Percentiles rank a stretch among this genome's conserved stretches.
These are phyloP conservation scores for Anguilla rostrata DNA, from an alignment of 2,113 vertebrate genomes.

Conservation along the genomic window DNA sequence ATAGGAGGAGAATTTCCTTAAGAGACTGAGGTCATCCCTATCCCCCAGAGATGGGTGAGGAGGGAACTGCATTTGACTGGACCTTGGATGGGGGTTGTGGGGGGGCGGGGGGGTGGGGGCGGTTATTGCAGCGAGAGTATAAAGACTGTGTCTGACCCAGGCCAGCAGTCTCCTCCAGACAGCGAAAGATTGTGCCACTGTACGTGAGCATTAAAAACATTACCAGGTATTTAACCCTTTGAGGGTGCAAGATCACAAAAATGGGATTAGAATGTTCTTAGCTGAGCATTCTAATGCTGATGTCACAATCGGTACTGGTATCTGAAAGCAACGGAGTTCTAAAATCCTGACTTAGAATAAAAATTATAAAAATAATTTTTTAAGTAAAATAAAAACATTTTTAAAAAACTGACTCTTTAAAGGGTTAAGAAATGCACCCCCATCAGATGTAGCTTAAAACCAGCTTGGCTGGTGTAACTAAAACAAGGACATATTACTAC, in stretches of 20 bases:
- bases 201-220: background rate
- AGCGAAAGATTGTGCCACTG: background rate
- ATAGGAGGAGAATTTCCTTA: constrained; percentile 55
- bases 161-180: constrained; percentile 9
- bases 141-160: constrained; percentile 26
- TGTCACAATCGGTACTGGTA: too few relatives aligned
- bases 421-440: background rate
- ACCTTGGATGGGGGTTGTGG: constrained; percentile 35
- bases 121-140: constrained; percentile 38
- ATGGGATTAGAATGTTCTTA: too few relatives aligned
- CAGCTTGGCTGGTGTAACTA: background rate
- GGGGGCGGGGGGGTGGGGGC: background rate
- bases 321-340: too few relatives aligned
- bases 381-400: too few relatives aligned
- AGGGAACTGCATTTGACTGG: constrained; percentile 60
- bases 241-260: too few relatives aligned
- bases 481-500: background rate
- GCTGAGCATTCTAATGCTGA: too few relatives aligned
- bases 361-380: too few relatives aligned
- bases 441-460: background rate
- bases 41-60: constrained; percentile 57
- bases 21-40: constrained; percentile 67
- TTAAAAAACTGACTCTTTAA: too few relatives aligned
- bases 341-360: too few relatives aligned
- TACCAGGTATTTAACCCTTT: too few relatives aligned